Percentiles rank a stretch among this genome's conserved stretches.
phyloP scores from a whole-genome alignment of 2,888 invertebrate species.

The Clanis bilineata region DNA sequence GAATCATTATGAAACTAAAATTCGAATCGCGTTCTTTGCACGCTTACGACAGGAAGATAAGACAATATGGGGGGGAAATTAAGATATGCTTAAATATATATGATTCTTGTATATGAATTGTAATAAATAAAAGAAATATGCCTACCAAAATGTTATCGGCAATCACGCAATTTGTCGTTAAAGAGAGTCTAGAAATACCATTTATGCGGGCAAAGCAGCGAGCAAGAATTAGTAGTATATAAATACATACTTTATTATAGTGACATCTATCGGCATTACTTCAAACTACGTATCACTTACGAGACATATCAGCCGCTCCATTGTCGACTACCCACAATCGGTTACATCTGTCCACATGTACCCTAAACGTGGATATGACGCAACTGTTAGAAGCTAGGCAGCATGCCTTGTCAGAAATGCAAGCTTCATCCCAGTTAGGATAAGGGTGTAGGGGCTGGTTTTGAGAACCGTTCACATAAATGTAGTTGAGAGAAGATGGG shows the following conservation, averaged over 20 bases:
- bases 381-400: constrained; percentile 71
- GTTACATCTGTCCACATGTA: constrained; percentile 86
- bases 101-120: no score
- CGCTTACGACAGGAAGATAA: no score
- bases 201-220: no score
- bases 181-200: no score
- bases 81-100: no score
- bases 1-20: no score
- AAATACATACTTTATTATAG: not conserved
- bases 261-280: not conserved
- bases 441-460: constrained; percentile 87
- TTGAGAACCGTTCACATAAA: constrained; percentile 81
- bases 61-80: no score
- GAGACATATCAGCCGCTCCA: constrained; percentile 86
- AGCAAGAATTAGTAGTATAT: no score
- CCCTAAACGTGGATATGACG: constrained; percentile 86
- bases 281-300: constrained; percentile 46
- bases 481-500: constrained; percentile 70
- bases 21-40: no score
- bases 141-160: no score
- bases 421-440: constrained; percentile 89
- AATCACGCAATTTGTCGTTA: no score
- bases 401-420: constrained; percentile 75
- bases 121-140: no score
- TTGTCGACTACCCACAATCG: constrained; percentile 91